Evolutionary conservation across 2,888 invertebrate species (phyloP).

Genomic region (Melangyna quadrimaculata): DNA sequence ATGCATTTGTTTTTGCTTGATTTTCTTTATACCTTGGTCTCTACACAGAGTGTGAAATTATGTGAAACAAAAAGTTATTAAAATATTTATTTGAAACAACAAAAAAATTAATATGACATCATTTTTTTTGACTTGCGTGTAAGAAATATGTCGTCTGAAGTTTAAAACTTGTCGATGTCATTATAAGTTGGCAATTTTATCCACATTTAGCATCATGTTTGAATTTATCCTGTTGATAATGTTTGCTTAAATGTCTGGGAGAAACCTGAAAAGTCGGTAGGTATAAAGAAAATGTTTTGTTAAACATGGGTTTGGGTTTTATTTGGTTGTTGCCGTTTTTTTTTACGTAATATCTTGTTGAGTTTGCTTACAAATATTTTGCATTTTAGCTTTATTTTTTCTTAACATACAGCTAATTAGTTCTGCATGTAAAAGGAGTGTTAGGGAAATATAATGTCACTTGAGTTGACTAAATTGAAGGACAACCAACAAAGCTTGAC

Average conservation of each 20-base stretch:
- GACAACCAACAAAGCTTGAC: conserved; percentile 6
- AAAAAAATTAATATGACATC: conserved; percentile 16
- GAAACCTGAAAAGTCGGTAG: conserved; percentile 30
- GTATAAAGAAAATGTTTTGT: neutral
- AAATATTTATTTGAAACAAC: neutral
- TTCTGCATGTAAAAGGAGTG: conserved; percentile 19
- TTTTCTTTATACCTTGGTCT: neutral
- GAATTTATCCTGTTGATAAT: conserved; percentile 2
- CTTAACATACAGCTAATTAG: conserved; percentile 12
- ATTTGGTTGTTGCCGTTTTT: neutral
- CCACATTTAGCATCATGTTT: conserved; percentile 6
- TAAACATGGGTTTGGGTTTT: neutral
- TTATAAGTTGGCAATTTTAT: neutral
- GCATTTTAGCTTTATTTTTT: too few relatives aligned
- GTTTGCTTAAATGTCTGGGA: conserved; percentile 32
- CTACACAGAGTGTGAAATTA: conserved; percentile 2
- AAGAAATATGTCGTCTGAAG: neutral
- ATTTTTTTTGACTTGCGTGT: conserved; percentile 9
- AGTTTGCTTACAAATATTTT: neutral
- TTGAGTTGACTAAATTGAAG: conserved; percentile 22
- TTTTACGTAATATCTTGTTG: conserved; percentile 12
- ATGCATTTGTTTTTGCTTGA: neutral
- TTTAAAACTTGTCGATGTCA: neutral
- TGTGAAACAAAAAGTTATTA: conserved; percentile 11
- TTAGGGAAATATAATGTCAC: neutral